Conservation (phyloP, 2,797 vertebrate species). For the Fistularia commersonii region DNA sequence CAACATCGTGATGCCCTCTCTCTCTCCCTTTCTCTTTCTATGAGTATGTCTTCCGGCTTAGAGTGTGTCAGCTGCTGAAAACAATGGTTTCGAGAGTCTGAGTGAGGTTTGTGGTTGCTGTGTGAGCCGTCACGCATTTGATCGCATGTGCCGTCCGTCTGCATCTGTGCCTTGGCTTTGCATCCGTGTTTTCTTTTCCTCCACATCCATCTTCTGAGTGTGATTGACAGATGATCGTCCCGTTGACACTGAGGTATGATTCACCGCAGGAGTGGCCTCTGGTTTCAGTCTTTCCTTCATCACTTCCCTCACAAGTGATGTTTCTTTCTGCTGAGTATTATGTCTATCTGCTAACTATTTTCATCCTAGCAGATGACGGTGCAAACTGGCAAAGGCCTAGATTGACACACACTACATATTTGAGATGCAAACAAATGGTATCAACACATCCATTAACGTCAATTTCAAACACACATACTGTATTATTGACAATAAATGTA, state of each 20-base stretch:
- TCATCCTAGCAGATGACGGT: too few species aligned
- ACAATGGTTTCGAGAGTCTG: conserved; percentile 23
- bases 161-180: conserved; percentile 8
- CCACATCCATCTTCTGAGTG: conserved; percentile 47
- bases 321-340: too few species aligned
- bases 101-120: conserved; percentile 14
- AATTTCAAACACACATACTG: too few species aligned
- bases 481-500: too few species aligned
- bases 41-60: conserved; percentile 68
- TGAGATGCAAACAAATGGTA: too few species aligned
- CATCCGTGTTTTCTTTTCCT: conserved; percentile 36
- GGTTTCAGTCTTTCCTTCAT: conserved; percentile 14
- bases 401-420: too few species aligned
- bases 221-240: conserved; percentile 10
- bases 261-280: conserved; percentile 19
- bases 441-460: too few species aligned
- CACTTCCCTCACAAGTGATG: too few species aligned
- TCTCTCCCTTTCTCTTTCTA: conserved; percentile 74
- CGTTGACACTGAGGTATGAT: conserved; percentile 23
- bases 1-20: conserved; percentile 60
- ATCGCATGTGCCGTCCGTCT: conserved; percentile 42
- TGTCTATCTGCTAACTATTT: too few species aligned
- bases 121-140: conserved; percentile 7
- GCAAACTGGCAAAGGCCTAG: too few species aligned
- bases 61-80: conserved; percentile 9